Base-by-base conservation (phyloP, 2,888 invertebrate species). In the Acheta domesticus region DNA sequence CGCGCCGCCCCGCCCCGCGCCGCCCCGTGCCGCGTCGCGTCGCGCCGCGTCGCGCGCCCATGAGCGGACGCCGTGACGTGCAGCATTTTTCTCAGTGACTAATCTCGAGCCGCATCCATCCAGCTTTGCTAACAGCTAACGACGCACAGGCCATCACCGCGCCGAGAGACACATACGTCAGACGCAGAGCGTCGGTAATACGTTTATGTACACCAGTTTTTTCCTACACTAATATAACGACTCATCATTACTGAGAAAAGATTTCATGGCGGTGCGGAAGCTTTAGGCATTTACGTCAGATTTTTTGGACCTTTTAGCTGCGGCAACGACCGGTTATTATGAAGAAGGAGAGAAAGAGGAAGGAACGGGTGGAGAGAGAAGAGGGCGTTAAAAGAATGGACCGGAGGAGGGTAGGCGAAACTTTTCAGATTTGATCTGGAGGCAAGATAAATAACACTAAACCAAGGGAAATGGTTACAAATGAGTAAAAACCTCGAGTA, bases 371-470 rank as follows among this genome's bases (percentile, higher is more conserved):
- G 62, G 62, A 62, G 62, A 62, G n/a, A 62, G 62, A n/a, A 62
- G 62, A 14, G 62, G 62, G 62, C 16, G 62, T 14, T 19, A 62
- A 62, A n/a, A n/a, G 62, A 62, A 62, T 62, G 62, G n/a, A 62
- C 62, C 14, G n/a, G n/a, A 62, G 62, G 62, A 62, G 16, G 62
- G n/a, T 62, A n/a, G n/a, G n/a, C 62, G 62, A 62, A 62, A 62
- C n/a, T 62, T 62, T 62, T 62, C n/a, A 62, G 62, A 62, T 62
- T 14, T 62, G 62, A 62, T n/a, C 14, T n/a, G n/a, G 62, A 79
- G 79, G 75, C 75, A 79, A 76, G 79, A 79, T 79, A 79, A 76
- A 79, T 79, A 79, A 76, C 23, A 76, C 76, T 79, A 79, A 79
- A 76, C 79, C 79, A 76, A 50, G 76, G 79, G 79, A 79, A 79